Percentiles rank a stretch among this genome's conserved stretches.
Conservation (phyloP, 2,888 invertebrate species). For the Tinea trinotella region DNA sequence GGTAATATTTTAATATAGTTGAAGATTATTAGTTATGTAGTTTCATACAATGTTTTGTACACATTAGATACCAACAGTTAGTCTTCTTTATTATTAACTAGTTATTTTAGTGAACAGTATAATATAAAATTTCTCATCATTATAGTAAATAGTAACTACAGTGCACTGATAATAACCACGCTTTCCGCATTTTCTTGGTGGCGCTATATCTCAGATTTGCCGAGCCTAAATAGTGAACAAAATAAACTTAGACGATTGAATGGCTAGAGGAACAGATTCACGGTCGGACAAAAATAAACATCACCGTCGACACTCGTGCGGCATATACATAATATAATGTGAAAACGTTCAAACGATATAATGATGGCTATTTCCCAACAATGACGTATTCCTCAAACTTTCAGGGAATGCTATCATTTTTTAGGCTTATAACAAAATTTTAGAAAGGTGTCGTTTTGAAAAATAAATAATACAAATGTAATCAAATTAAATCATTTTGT, state of each 20-base stretch:
- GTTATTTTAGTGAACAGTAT: too few species aligned
- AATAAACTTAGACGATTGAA: constrained; percentile 16
- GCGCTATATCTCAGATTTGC: not conserved
- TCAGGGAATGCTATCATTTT: not conserved
- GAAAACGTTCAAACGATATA: constrained; percentile 3
- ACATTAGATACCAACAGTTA: too few species aligned
- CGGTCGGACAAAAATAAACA: constrained; percentile 18
- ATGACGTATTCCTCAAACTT: not conserved
- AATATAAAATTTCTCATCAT: too few species aligned
- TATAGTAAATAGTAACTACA: not conserved
- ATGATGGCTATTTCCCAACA: constrained; percentile 1
- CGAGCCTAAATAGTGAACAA: not conserved
- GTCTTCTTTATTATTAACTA: too few species aligned
- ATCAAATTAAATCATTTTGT: too few species aligned
- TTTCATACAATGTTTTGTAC: too few species aligned
- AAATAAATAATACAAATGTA: too few species aligned
- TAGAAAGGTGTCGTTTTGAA: too few species aligned
- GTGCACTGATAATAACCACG: not conserved
- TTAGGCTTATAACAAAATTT: too few species aligned
- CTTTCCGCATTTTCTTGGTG: not conserved
- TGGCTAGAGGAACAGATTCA: constrained; percentile 18
- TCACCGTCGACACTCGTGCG: constrained; percentile 11
- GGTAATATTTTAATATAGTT: not conserved
- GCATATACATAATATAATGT: constrained; percentile 11
- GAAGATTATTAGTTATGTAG: too few species aligned